Evolutionary conservation across 2,888 invertebrate species (phyloP).

Genomic region (Luperina testacea): DNA sequence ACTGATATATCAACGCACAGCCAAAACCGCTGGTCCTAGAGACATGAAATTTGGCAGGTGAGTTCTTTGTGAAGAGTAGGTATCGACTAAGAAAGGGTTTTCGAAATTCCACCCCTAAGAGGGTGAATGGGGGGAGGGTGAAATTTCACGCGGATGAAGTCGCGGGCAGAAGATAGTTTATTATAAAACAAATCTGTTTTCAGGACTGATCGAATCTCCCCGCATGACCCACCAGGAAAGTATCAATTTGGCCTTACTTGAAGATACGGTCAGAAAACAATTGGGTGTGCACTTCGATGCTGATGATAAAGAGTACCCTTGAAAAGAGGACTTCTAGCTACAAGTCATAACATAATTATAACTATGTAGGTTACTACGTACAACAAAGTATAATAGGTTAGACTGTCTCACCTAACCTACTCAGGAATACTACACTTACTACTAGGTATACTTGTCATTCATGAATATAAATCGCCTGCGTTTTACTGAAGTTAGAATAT

Average conservation of each 20-base stretch:
- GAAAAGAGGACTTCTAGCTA: background rate
- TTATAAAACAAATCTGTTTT: conserved; percentile 45
- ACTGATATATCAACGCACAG: too few species aligned
- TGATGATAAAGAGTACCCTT: conserved; percentile 82
- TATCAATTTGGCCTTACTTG: conserved; percentile 92
- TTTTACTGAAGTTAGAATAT: background rate
- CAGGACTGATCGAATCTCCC: conserved; percentile 92
- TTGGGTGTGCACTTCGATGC: conserved; percentile 91
- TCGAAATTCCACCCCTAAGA: too few species aligned
- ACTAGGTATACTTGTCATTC: conserved; percentile 10
- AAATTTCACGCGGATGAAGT: too few species aligned
- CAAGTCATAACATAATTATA: background rate
- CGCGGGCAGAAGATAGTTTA: background rate
- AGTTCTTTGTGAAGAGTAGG: too few species aligned
- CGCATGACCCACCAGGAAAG: conserved; percentile 92
- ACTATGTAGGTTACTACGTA: conserved; percentile 30
- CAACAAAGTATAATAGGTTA: conserved; percentile 39
- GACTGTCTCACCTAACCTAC: conserved; percentile 16
- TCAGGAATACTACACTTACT: background rate
- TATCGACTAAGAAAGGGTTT: too few species aligned
- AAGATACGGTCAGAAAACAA: conserved; percentile 93
- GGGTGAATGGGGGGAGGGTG: too few species aligned
- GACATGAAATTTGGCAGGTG: too few species aligned
- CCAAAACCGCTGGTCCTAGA: too few species aligned
- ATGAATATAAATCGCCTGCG: conserved; percentile 31